Evolutionary conservation across 2,113 vertebrate species (phyloP).

Genomic region (Cyanistes caeruleus): DNA sequence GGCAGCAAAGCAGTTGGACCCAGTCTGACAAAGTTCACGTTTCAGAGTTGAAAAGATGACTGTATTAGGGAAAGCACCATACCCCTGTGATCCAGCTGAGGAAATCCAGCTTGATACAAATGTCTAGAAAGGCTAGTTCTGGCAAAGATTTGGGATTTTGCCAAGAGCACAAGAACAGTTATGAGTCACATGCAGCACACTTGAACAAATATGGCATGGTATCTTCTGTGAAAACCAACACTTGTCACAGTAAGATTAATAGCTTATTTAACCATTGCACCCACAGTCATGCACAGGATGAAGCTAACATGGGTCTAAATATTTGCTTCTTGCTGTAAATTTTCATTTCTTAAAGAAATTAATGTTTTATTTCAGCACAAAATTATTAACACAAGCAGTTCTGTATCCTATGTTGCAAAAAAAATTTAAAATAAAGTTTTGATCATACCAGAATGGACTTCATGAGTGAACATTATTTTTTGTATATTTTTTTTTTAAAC

Average conservation of each 20-base stretch:
- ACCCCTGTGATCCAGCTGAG: constrained; percentile 41
- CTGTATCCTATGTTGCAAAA: neutral
- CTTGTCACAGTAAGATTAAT: constrained; percentile 63
- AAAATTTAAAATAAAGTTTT: neutral
- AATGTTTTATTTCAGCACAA: neutral
- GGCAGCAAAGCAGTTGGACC: neutral
- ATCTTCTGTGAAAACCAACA: constrained; percentile 70
- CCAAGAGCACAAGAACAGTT: constrained; percentile 69
- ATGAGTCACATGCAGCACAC: constrained; percentile 75
- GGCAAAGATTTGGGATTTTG: constrained; percentile 67
- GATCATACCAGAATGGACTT: neutral
- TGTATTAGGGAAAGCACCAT: constrained; percentile 81
- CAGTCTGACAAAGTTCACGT: constrained; percentile 25
- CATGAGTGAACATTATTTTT: neutral
- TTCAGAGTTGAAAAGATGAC: constrained; percentile 70
- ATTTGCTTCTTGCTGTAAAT: neutral
- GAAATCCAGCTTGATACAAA: constrained; percentile 72
- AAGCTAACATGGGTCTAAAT: neutral
- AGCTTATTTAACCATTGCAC: constrained; percentile 42
- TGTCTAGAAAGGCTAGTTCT: constrained; percentile 69
- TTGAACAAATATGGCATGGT: constrained; percentile 83
- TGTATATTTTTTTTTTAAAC: neutral
- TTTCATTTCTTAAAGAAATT: neutral
- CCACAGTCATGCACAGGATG: neutral
- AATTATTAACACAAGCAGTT: neutral